These are phyloP conservation scores for Agrochola lota DNA, from an alignment of 2,888 invertebrate species.

Conservation along the genomic window DNA sequence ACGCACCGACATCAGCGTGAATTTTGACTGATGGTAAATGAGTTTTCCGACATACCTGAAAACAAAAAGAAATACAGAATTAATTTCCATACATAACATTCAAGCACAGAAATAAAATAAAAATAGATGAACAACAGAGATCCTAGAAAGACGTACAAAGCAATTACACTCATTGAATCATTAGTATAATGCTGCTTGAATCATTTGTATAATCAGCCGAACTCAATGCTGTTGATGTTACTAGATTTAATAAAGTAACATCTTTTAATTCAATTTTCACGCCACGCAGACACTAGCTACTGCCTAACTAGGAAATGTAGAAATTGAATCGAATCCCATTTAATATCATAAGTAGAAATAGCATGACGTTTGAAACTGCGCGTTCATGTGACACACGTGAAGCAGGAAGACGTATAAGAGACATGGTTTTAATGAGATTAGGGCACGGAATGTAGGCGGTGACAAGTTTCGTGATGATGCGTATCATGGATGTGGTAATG, in stretches of 20 bases:
- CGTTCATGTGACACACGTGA: constrained; percentile 61
- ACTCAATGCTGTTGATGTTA: neutral
- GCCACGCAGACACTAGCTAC: neutral
- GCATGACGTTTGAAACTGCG: constrained; percentile 30
- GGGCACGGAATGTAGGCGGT: constrained; percentile 61
- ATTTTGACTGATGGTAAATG: neutral
- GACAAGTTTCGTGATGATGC: constrained; percentile 61
- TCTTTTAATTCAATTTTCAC: neutral
- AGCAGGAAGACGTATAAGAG: constrained; percentile 72
- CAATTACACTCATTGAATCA: neutral
- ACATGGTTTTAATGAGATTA: constrained; percentile 72
- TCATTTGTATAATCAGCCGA: too few relatives aligned
- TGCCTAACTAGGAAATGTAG: constrained; percentile 27
- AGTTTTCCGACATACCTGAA: constrained; percentile 57
- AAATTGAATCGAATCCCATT: constrained; percentile 40
- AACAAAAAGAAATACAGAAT: constrained; percentile 28
- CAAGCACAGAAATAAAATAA: neutral
- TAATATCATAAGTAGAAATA: constrained; percentile 47
- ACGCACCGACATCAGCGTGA: constrained; percentile 17
- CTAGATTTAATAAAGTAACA: neutral
- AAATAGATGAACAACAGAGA: neutral
- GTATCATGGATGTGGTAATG: constrained; percentile 41
- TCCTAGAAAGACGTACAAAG: neutral
- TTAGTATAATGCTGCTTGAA: too few relatives aligned
- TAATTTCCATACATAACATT: neutral